phyloP scores from a whole-genome alignment of 2,888 invertebrate species.

The Alcis repandata region DNA sequence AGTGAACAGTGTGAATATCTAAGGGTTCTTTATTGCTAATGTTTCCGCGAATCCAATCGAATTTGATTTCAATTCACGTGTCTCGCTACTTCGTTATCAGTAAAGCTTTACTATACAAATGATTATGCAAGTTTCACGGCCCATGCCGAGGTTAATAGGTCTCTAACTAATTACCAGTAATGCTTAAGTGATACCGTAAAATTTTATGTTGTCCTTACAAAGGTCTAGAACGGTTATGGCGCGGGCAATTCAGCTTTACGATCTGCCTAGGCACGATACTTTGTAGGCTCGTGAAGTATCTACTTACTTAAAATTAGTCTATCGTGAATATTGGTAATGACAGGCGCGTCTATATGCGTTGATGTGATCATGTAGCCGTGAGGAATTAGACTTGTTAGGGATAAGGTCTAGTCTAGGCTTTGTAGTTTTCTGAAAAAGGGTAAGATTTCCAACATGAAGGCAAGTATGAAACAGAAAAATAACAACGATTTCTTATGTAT shows the following conservation, averaged over 20 bases:
- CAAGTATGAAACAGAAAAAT: too few species aligned
- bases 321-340: constrained; percentile 4
- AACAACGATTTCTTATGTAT: too few species aligned
- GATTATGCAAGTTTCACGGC: neutral
- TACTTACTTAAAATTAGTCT: constrained; percentile 6
- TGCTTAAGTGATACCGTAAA: constrained; percentile 35
- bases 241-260: constrained; percentile 36
- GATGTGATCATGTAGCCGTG: neutral
- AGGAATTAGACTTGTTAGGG: too few species aligned
- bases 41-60: too few species aligned
- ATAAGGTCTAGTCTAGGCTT: too few species aligned
- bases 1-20: too few species aligned
- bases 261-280: constrained; percentile 28
- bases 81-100: too few species aligned
- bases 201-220: constrained; percentile 41
- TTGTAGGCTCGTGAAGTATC: constrained; percentile 19
- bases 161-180: constrained; percentile 43
- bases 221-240: constrained; percentile 34
- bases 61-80: too few species aligned
- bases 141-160: constrained; percentile 28
- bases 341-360: neutral
- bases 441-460: too few species aligned
- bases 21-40: too few species aligned
- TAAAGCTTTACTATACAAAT: neutral
- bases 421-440: too few species aligned